Base-by-base conservation (phyloP, 2,113 vertebrate species). In the Rhinoptilus africanus region DNA sequence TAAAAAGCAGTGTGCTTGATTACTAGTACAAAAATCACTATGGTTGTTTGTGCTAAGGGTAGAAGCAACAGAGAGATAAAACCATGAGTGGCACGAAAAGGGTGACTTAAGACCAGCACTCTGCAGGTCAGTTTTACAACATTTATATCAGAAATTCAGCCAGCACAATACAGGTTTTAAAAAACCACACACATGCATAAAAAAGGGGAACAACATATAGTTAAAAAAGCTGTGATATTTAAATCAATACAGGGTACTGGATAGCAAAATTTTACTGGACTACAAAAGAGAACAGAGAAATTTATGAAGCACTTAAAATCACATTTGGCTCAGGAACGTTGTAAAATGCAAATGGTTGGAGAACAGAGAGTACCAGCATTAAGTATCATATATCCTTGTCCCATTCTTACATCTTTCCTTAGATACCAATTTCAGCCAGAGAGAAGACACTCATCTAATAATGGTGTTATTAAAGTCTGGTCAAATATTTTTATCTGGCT, bases 401-500 rank as follows among this genome's bases (percentile, higher is more conserved):
- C 69, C 51, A 26, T 26, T 96, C 32, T 57, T 69, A 39, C 0
- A 48, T 3, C 32, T 77, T 74, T 66, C 68, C 43, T 67, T 59
- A n/a, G 7, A 9, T 59, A 43, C 14, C n/a, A 20, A 22, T 50
- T 88, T 77, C 50, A 41, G 41, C 12, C 39, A 69, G 16, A 35
- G 7, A 20, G 6, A 90, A 23, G 50, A 68, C 41, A 37, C 19
- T 78, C 2, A 76, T 2, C 79, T 93, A n/a, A n/a, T n/a, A n/a
- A n/a, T 11, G 8, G 3, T 68, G 30, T 53, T 74, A 77, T 17
- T 9, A 2, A 72, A 75, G 26, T 68, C 67, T 88, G 67, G 43
- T 82, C 62, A 92, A 60, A 22, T 95, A 93, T 73, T 94, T 95
- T 95, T 92, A 88, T 68, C 86, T 84, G 72, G 34, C 3, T 83